These are phyloP conservation scores for Diarsia dahlii DNA, from an alignment of 2,888 invertebrate species.

Conservation along the genomic window DNA sequence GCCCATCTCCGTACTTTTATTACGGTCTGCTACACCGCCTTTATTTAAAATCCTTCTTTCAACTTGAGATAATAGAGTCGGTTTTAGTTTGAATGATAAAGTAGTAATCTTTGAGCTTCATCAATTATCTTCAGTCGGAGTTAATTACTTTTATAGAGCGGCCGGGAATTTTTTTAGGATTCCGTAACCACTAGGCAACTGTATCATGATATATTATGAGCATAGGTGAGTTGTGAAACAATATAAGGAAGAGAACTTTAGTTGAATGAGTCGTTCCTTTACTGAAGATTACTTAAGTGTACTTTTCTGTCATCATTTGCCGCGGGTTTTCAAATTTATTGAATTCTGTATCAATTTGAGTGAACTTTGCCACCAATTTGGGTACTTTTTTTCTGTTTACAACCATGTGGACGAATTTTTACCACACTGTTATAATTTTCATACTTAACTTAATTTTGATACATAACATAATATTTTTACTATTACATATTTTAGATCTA, in stretches of 20 bases:
- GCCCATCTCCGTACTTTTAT: constrained; percentile 85
- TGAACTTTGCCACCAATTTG: neutral
- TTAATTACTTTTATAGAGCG: constrained; percentile 91
- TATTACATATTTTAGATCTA: too few species aligned
- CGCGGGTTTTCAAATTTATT: neutral
- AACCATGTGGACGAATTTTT: too few species aligned
- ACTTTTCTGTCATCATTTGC: neutral
- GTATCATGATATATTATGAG: constrained; percentile 22
- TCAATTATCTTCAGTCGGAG: constrained; percentile 90
- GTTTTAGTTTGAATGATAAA: constrained; percentile 71
- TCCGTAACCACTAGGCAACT: constrained; percentile 71
- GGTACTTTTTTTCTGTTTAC: too few species aligned
- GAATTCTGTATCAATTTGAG: neutral
- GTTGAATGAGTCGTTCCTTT: neutral
- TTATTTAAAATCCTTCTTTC: constrained; percentile 62
- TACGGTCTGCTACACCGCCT: constrained; percentile 66
- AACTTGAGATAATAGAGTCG: constrained; percentile 46
- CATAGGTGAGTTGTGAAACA: constrained; percentile 6
- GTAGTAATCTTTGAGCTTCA: constrained; percentile 89
- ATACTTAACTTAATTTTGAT: too few species aligned
- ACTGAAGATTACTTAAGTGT: neutral
- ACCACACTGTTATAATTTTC: too few species aligned
- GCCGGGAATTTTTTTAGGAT: constrained; percentile 70
- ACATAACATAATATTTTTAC: too few species aligned
- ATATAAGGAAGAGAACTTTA: neutral